These are phyloP conservation scores for Premnoplex brunnescens DNA, from an alignment of 2,797 vertebrate species.

Conservation along the genomic window DNA sequence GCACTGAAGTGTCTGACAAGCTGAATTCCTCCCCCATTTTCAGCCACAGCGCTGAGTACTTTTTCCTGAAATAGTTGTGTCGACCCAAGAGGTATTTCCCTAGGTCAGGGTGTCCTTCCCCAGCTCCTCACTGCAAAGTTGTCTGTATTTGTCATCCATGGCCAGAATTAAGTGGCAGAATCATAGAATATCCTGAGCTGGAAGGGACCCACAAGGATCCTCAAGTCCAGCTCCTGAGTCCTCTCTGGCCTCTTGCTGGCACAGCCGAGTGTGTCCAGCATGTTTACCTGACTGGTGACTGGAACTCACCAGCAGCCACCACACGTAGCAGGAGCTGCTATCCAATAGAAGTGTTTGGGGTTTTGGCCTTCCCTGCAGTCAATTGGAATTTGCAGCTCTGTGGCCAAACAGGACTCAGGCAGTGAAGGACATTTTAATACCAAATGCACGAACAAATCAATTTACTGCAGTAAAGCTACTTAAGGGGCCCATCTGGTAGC, in stretches of 20 bases:
- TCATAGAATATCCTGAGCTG: not conserved
- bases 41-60: not conserved
- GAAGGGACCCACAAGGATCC: not conserved
- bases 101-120: not conserved
- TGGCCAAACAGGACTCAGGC: constrained; percentile 28
- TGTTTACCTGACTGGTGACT: not conserved
- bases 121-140: not conserved
- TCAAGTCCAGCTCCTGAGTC: not conserved
- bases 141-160: not conserved
- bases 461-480: constrained; percentile 68
- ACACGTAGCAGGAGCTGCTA: not conserved
- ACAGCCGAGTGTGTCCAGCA: not conserved
- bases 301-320: not conserved
- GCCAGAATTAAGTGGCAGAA: not conserved
- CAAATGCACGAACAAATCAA: constrained; percentile 60
- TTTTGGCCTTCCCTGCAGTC: not conserved
- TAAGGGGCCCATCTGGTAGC: constrained; percentile 66
- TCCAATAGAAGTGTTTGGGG: not conserved
- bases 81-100: not conserved
- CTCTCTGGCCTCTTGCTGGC: not conserved
- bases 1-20: not conserved
- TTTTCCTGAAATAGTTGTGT: not conserved
- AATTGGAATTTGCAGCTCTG: not conserved
- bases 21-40: not conserved
- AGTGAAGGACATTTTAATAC: constrained; percentile 55